Conservation (phyloP, 2,888 invertebrate genomes). For the Lissocephala sabroskyi region DNA sequence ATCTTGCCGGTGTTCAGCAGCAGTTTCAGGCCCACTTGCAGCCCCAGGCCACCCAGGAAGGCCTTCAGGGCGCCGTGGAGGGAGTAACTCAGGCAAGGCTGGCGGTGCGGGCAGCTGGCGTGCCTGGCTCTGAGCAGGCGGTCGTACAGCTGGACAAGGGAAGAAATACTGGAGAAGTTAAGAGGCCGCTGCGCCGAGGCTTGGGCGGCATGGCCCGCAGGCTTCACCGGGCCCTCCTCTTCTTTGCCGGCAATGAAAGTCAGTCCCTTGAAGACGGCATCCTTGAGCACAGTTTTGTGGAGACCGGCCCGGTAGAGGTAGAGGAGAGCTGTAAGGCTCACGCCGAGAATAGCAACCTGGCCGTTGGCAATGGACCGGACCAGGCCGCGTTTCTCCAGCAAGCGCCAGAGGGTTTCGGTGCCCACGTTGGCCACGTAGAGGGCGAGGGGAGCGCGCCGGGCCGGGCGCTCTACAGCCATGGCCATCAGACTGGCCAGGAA, state of each 20-base stretch:
- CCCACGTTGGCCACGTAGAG: constrained; percentile 88
- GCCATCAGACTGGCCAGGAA: constrained; percentile 81
- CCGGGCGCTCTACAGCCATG: constrained; percentile 82
- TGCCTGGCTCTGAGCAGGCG: constrained; percentile 63
- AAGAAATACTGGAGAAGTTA: constrained; percentile 30
- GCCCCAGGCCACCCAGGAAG: constrained; percentile 76
- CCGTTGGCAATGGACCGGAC: constrained; percentile 77
- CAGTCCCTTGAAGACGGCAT: constrained; percentile 75
- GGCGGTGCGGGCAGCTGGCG: constrained; percentile 76
- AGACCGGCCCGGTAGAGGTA: constrained; percentile 76
- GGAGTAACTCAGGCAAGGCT: constrained; percentile 76
- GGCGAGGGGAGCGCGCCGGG: constrained; percentile 80
- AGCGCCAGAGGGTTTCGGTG: constrained; percentile 82
- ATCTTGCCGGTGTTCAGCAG: constrained; percentile 75
- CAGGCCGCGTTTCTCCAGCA: constrained; percentile 78
- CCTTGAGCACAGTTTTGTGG: constrained; percentile 72
- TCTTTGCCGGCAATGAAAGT: constrained; percentile 76
- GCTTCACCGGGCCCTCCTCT: constrained; percentile 72
- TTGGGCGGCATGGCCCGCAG: constrained; percentile 12
- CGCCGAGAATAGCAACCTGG: constrained; percentile 78
- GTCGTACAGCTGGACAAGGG: constrained; percentile 45
- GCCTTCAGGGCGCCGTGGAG: constrained; percentile 74
- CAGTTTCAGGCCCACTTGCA: constrained; percentile 76
- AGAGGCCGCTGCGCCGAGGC: constrained; percentile 11
- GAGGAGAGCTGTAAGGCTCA: constrained; percentile 75